Base-by-base conservation (phyloP, 2,888 invertebrate genomes). In the Erebia aethiops region DNA sequence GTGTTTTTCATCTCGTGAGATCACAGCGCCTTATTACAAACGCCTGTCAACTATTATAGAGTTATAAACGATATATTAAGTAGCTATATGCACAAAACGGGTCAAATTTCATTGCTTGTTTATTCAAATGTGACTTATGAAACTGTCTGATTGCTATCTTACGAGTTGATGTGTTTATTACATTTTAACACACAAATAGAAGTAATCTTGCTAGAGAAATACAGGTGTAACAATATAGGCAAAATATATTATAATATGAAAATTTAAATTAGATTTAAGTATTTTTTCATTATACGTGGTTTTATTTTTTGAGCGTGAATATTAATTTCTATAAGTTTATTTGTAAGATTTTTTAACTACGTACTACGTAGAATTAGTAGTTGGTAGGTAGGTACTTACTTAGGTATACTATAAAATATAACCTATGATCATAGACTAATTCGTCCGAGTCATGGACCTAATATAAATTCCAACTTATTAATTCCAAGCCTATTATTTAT, bases 31-130 rank as follows among this genome's bases (percentile, higher is more conserved):
- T 26, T 26, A 52, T 35, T n/a, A 63, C 51, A 64, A 52, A 52
- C 35, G 43, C 18, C 16, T 46, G 43, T 57, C 10, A 56, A 43
- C 57, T 56, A 65, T 43, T 41, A 35, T 46, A 67, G 54, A 58
- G 56, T 60, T 68, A 67, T 71, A 63, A 69, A 71, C 46, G 58
- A 70, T 57, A 46, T 61, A 67, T 70, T 70, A 67, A 67, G 63
- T 64, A 67, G 60, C 70, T 60, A 46, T 46, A 67, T 64, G 64
- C 58, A 56, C 57, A 70, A 67, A 74, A 35, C 74, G 76, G 69
- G 72, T 82, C 77, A 76, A 72, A 77, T 82, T 82, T 78, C 80
- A 77, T 78, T 60, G 77, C 77, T 77, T 73, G 78, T 80, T 77
- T 75, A 76, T 79, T 77, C 73, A 67, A 73, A 74, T 73, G 71